Evolutionary conservation across 1,140 invertebrate species (phyloP).

Genomic region (Macrocentrus cingulum): DNA sequence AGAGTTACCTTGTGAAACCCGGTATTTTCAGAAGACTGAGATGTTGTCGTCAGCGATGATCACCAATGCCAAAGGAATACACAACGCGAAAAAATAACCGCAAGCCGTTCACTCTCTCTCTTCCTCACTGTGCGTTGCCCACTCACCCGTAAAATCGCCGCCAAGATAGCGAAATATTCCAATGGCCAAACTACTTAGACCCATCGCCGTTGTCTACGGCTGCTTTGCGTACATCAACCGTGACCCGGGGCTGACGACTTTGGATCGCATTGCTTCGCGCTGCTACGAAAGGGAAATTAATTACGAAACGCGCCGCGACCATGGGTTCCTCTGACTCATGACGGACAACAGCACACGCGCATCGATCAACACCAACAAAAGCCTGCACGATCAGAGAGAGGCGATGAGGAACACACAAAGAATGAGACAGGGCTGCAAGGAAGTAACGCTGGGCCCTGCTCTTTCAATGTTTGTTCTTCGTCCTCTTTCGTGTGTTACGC

Average conservation of each 20-base stretch:
- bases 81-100: slow-evolving; percentile 1
- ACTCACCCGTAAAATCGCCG: not conserved
- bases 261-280: slow-evolving; percentile 32
- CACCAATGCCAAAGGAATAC: not conserved
- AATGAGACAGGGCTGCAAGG: too few species aligned
- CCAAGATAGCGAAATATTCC: slow-evolving; percentile 1
- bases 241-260: slow-evolving; percentile 23
- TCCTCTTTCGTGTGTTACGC: too few species aligned
- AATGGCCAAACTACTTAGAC: slow-evolving; percentile 18
- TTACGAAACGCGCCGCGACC: slow-evolving; percentile 37
- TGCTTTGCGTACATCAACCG: slow-evolving; percentile 24
- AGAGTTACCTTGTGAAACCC: not conserved
- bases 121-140: not conserved
- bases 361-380: not conserved
- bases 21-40: not conserved
- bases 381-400: too few species aligned
- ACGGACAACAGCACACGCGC: slow-evolving; percentile 25
- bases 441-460: too few species aligned
- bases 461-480: too few species aligned
- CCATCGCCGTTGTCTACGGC: slow-evolving; percentile 29
- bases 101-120: not conserved
- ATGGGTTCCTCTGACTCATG: slow-evolving; percentile 41
- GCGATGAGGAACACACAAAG: too few species aligned
- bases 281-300: slow-evolving; percentile 31
- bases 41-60: not conserved